phyloP scores from a whole-genome alignment of 2,797 vertebrate genomes.

The Karalla daura region DNA sequence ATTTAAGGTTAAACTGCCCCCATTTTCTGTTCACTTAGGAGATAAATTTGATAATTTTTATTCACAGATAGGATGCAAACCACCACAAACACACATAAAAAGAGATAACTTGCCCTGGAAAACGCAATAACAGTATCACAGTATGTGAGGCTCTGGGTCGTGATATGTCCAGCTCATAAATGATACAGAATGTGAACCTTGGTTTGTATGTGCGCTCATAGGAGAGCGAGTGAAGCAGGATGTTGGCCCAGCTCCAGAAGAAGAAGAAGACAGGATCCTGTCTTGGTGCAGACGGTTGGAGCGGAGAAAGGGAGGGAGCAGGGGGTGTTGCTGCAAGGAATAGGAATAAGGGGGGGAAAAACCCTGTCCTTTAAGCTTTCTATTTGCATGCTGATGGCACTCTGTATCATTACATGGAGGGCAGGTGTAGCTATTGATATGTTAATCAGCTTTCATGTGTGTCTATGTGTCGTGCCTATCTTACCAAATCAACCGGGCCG shows the following conservation, averaged over 20 bases:
- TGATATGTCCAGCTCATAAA: background rate
- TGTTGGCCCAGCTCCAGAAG: conserved; percentile 66
- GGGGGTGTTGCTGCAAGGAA: conserved; percentile 56
- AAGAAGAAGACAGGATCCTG: conserved; percentile 71
- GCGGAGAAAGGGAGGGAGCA: conserved; percentile 39
- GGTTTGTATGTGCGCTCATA: conserved; percentile 26
- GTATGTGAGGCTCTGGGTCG: background rate
- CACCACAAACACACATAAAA: conserved; percentile 22
- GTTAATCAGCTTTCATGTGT: conserved; percentile 56
- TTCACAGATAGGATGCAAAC: conserved; percentile 7
- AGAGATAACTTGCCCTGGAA: conserved; percentile 25
- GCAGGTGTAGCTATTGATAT: conserved; percentile 79
- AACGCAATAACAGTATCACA: conserved; percentile 5
- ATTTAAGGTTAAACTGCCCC: conserved; percentile 58
- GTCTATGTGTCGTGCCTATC: conserved; percentile 50
- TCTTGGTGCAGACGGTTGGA: conserved; percentile 52
- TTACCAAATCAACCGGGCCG: conserved; percentile 38
- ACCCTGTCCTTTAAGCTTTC: conserved; percentile 41
- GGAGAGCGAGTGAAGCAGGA: conserved; percentile 60
- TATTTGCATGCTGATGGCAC: conserved; percentile 73
- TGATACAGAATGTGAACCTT: conserved; percentile 5
- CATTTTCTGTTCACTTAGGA: conserved; percentile 56
- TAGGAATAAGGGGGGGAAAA: conserved; percentile 19
- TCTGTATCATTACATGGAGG: conserved; percentile 60
- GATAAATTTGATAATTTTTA: conserved; percentile 30